Evolutionary conservation across 2,888 invertebrate species (phyloP).

Genomic region (Microctonus aethiopoides): DNA sequence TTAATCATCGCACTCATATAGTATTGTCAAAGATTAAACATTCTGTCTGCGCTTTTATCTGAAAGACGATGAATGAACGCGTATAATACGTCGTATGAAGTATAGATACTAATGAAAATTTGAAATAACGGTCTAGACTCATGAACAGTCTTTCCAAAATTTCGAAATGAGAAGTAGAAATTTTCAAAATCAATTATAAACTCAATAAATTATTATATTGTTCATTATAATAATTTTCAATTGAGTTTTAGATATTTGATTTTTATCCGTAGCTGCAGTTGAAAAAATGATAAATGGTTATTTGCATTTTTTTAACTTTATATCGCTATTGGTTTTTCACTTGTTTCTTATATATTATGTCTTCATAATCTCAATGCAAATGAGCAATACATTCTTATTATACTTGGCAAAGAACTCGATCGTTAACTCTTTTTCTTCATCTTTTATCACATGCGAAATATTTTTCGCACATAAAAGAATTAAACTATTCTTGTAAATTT

Average conservation of each 20-base stretch:
- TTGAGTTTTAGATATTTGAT: neutral
- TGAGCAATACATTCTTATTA: constrained; percentile 22
- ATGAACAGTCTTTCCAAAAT: neutral
- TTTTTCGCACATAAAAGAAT: neutral
- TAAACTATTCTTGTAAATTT: constrained; percentile 7
- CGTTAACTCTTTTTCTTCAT: neutral
- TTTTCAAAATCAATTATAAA: neutral
- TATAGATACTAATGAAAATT: neutral
- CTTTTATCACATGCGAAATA: constrained; percentile 23
- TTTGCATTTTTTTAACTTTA: too few relatives aligned
- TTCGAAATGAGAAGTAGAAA: neutral
- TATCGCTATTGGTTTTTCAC: neutral
- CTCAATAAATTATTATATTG: neutral
- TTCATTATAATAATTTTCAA: neutral
- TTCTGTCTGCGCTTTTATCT: constrained; percentile 1
- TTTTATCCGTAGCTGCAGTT: neutral
- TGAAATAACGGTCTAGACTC: neutral
- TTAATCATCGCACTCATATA: neutral
- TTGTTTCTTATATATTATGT: neutral
- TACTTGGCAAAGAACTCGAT: neutral
- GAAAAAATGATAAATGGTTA: constrained; percentile 5
- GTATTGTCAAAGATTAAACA: constrained; percentile 20
- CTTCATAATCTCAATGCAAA: constrained; percentile 24
- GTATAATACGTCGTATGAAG: neutral
- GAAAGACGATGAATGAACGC: neutral